These are phyloP conservation scores for Parthenolecanium corni DNA, from an alignment of 2,888 invertebrate species.

Conservation along the genomic window DNA sequence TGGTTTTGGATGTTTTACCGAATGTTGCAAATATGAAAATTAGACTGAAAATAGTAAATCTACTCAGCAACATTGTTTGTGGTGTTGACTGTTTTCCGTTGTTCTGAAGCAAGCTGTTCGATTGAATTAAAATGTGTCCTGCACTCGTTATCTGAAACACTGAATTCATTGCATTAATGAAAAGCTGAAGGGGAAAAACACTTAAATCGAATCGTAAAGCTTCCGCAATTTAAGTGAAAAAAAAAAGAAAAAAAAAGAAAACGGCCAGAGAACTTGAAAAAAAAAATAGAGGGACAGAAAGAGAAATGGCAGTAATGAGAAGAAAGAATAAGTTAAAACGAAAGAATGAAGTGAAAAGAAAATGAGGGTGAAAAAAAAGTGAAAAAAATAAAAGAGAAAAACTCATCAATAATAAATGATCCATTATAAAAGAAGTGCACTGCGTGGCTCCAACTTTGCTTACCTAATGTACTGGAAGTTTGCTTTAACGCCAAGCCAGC, in stretches of 20 bases:
- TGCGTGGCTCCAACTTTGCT: slow-evolving; percentile 16
- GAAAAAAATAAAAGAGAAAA: slow-evolving; percentile 12
- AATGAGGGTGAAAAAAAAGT: slow-evolving; percentile 9
- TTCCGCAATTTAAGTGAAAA: not conserved
- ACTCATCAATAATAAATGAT: slow-evolving; percentile 26
- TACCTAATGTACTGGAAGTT: slow-evolving; percentile 26
- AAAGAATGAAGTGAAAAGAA: not conserved
- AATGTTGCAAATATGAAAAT: no score
- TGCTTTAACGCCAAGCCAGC: slow-evolving; percentile 23
- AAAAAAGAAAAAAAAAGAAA: not conserved
- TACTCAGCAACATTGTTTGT: no score
- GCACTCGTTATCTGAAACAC: no score
- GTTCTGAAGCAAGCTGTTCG: no score
- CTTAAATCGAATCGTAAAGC: no score
- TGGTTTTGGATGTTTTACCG: no score
- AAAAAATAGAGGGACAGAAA: not conserved
- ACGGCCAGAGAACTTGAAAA: not conserved
- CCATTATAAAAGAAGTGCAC: slow-evolving; percentile 18
- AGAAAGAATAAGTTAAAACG: not conserved
- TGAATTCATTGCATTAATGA: no score
- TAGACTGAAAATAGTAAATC: no score
- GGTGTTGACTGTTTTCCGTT: no score
- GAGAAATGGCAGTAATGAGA: not conserved
- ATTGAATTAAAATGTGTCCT: no score
- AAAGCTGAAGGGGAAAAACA: no score